Evolutionary conservation across 2,113 vertebrate genomes (phyloP), one percentile per base, ranked within the genome.

Genomic region (Anser brachyrhynchus): DNA sequence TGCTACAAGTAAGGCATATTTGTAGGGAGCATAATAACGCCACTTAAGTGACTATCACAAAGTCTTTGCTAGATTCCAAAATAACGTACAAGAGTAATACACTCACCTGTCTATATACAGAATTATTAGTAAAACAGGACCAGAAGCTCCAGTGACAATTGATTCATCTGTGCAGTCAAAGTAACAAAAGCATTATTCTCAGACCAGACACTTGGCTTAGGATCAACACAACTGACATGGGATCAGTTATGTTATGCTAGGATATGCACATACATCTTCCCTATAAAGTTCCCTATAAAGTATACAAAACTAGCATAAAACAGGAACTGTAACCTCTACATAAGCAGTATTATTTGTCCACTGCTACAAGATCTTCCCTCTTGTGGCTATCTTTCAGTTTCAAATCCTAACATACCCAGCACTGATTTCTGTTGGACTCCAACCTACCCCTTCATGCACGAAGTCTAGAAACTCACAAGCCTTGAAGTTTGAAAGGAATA

Each of bases 1-100:
- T 62, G 94, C 73, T 93, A 88, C 39, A 93, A 82, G n/a, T 74
- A 87, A 81, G 66, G 58, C 74, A 66, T 90, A 95, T 92, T 97
- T 19, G 12, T 33, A 95, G 91, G 77, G 25, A 92, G 69, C 37
- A 87, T 20, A 94, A 75, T 92, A 97, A 95, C 4, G 16, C 65
- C 80, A 96, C 61, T 89, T 80, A 88, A 95, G 91, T 77, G 80
- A 85, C 89, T 90, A 67, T 71, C 79, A 94, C 71, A 65, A 91
- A 87, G 52, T 66, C 71, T 78, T 95, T 95, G n/a, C 69, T 92
- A 79, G n/a, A 90, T 95, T 95, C 72, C 52, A 75, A 31, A 12
- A 77, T 31, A 92, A 85, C 14, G 26, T 81, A 54, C 35, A 70
- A 49, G 83, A 92, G 66, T 37, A 73, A 76, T 61, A 72, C 16